A percentile compares a stretch with the other conserved stretches of the same genome.
Evolutionary conservation across 2,888 invertebrate genomes (phyloP).

Genomic region (Molorchus minor): DNA sequence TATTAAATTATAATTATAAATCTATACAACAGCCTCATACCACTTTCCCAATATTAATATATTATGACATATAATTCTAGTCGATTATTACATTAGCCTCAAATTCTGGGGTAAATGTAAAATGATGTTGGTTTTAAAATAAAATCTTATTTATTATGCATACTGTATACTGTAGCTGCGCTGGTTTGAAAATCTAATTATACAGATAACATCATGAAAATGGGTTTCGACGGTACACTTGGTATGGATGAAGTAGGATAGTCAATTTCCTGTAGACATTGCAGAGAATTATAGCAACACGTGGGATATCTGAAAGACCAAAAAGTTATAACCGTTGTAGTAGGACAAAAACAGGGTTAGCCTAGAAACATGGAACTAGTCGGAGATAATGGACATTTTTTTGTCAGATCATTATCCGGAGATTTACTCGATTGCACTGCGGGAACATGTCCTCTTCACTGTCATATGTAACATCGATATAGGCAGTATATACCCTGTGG

Average conservation of each 20-base stretch:
- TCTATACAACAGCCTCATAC: too few species aligned
- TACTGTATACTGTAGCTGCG: too few species aligned
- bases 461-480: too few species aligned
- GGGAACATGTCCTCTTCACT: conserved; percentile 1
- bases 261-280: conserved; percentile 5
- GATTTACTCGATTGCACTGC: conserved; percentile 15
- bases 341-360: conserved; percentile 2
- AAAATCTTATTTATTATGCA: too few species aligned
- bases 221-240: background rate
- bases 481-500: too few species aligned
- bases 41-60: too few species aligned
- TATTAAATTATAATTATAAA: too few species aligned
- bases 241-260: background rate
- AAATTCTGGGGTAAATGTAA: too few species aligned
- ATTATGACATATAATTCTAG: too few species aligned
- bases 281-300: background rate
- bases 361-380: conserved; percentile 51
- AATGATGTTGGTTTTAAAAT: too few species aligned
- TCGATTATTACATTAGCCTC: too few species aligned
- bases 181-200: conserved; percentile 3
- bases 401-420: conserved; percentile 20
- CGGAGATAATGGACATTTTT: conserved; percentile 59
- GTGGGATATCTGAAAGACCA: background rate
- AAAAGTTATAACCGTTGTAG: conserved; percentile 1
- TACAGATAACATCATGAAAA: background rate